These are phyloP conservation scores for Neelides folsomi DNA, from an alignment of 2,888 invertebrate species.

Conservation along the genomic window DNA sequence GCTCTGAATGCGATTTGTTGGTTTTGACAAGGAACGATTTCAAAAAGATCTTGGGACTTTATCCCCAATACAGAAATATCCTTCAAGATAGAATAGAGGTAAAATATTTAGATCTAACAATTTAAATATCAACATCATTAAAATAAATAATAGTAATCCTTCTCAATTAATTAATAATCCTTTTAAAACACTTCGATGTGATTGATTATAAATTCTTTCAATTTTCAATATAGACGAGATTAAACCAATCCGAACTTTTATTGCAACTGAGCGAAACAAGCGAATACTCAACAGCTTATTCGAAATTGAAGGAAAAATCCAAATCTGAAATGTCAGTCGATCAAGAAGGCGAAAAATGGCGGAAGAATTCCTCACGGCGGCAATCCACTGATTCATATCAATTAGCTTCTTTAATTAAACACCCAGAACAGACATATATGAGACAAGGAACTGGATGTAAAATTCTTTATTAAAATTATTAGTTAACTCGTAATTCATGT, in stretches of 20 bases:
- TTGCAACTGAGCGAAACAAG: constrained; percentile 1
- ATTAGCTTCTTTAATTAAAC: no score
- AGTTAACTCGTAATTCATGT: no score
- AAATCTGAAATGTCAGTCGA: not conserved
- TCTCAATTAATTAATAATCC: no score
- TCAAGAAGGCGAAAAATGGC: not conserved
- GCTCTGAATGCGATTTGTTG: constrained; percentile 27
- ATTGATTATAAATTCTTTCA: no score
- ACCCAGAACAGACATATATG: no score
- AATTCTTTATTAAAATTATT: no score
- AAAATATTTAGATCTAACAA: not conserved
- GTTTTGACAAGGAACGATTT: constrained; percentile 20
- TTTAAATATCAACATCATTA: no score
- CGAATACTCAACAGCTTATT: not conserved
- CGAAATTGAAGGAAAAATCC: not conserved
- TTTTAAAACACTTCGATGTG: no score
- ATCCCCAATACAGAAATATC: constrained; percentile 17
- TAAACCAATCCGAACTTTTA: constrained; percentile 17
- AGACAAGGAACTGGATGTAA: no score
- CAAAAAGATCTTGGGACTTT: constrained; percentile 17
- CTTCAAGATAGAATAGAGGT: constrained; percentile 25
- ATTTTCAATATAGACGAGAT: constrained; percentile 10
- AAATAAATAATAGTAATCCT: no score
- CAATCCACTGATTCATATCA: no score
- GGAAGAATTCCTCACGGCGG: no score